phyloP scores from a whole-genome alignment of 2,888 invertebrate species.

The Mimumesa dahlbomi region DNA sequence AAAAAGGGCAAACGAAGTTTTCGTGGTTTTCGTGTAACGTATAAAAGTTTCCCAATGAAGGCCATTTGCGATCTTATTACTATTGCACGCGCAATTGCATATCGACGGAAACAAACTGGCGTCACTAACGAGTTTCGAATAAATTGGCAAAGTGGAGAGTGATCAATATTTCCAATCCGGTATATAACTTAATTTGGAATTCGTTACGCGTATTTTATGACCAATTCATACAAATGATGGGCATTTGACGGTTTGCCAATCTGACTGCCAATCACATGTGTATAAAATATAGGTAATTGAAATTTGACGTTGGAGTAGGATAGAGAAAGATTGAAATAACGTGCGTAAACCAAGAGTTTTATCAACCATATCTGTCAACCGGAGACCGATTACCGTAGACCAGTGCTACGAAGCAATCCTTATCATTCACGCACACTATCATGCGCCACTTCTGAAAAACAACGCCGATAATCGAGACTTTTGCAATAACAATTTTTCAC shows the following conservation, averaged over 20 bases:
- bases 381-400: slow-evolving; percentile 14
- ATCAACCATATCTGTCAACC: slow-evolving; percentile 28
- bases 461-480: neutral
- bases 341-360: too few species aligned
- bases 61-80: slow-evolving; percentile 22
- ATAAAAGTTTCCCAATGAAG: slow-evolving; percentile 39
- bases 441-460: neutral
- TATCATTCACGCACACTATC: neutral
- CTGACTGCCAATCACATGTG: too few species aligned
- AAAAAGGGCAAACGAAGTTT: slow-evolving; percentile 21
- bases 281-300: too few species aligned
- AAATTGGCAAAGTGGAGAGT: too few species aligned
- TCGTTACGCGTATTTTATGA: too few species aligned
- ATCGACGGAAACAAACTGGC: slow-evolving; percentile 2
- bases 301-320: slow-evolving; percentile 24
- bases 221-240: too few species aligned
- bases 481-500: neutral
- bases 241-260: too few species aligned
- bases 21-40: slow-evolving; percentile 26
- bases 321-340: too few species aligned
- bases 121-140: too few species aligned
- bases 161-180: too few species aligned
- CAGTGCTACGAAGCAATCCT: neutral
- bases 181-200: too few species aligned
- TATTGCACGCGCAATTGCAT: slow-evolving; percentile 22